Evolutionary conservation across 1,140 invertebrate species (phyloP), one percentile per base, ranked within the genome.

Genomic region (Pomacea maculata): DNA sequence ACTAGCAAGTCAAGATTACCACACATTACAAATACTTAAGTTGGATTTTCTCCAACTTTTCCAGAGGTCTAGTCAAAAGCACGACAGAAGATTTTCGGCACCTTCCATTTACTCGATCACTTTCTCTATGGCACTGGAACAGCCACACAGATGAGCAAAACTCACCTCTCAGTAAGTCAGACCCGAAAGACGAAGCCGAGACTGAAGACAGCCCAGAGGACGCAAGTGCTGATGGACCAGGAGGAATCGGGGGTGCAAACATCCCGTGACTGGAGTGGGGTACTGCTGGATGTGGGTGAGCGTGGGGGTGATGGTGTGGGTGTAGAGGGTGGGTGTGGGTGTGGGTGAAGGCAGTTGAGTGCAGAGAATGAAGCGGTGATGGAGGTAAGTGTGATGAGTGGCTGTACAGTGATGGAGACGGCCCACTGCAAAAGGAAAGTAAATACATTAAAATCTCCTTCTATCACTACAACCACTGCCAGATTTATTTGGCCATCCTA

Each of bases 191-290:
- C 80, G 71, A 78, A 61, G 80, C 29, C 19, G 79, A 75, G 29
- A 82, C 81, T 57, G 84, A 78, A 25, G 86, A 74, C 87, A 97
- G 91, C 52, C 92, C 92, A 84, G 91, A 89, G 57, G 93, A 91
- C 64, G 88, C 83, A 75, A 91, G 82, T 14, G 87, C 83, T 55
- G 88, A 86, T 77, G 91, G 87, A 54, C 84, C 86, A 79, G 89
- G 87, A 45, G 89, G 89, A 70, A 89, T 85, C 73, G 90, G 90
- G 61, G 89, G 85, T 78, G 90, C 90, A 80, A 91, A 92, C 88
- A 92, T 91, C 75, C 86, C 86, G 82, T 84, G 83, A 74, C 84
- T 81, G 79, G 82, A 83, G 75, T 83, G 79, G 61, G 84, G 77
- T n/a, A 84, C 79, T 70, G 83, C n/a, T 72, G 94, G 90, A n/a